These are phyloP conservation scores for Agapornis roseicollis DNA, from an alignment of 2,113 vertebrate genomes.

Conservation along the genomic window DNA sequence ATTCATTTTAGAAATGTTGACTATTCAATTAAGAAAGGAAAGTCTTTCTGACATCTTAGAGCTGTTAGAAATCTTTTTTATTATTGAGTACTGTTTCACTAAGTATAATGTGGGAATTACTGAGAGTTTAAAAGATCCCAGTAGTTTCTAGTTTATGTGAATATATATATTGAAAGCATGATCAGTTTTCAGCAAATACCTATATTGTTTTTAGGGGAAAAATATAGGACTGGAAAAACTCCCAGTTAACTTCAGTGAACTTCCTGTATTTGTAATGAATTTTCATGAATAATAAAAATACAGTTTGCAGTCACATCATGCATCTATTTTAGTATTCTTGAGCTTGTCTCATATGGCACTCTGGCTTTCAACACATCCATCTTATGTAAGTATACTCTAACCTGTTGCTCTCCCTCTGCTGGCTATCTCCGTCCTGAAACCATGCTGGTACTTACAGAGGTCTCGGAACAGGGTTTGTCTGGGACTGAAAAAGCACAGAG, in stretches of 20 bases:
- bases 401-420: not conserved
- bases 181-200: not conserved
- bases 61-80: slow-evolving; percentile 20
- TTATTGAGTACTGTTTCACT: slow-evolving; percentile 18
- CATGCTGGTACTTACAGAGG: not conserved
- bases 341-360: not conserved
- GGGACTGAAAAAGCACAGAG: not conserved
- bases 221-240: not conserved
- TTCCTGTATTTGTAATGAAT: not conserved
- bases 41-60: not conserved
- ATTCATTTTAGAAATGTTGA: slow-evolving; percentile 38
- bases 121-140: not conserved
- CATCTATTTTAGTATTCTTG: not conserved
- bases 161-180: slow-evolving; percentile 16
- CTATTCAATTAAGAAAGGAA: slow-evolving; percentile 32
- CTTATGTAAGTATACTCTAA: not conserved
- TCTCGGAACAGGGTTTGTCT: not conserved
- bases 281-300: not conserved
- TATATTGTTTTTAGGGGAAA: not conserved
- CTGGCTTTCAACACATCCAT: not conserved
- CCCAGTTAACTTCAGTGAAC: not conserved
- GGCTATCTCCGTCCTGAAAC: not conserved
- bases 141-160: slow-evolving; percentile 11
- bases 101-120: slow-evolving; percentile 37
- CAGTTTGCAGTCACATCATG: not conserved